These are phyloP conservation scores for Monoplex corrugatus DNA, from an alignment of 2,888 invertebrate genomes.

Conservation along the genomic window DNA sequence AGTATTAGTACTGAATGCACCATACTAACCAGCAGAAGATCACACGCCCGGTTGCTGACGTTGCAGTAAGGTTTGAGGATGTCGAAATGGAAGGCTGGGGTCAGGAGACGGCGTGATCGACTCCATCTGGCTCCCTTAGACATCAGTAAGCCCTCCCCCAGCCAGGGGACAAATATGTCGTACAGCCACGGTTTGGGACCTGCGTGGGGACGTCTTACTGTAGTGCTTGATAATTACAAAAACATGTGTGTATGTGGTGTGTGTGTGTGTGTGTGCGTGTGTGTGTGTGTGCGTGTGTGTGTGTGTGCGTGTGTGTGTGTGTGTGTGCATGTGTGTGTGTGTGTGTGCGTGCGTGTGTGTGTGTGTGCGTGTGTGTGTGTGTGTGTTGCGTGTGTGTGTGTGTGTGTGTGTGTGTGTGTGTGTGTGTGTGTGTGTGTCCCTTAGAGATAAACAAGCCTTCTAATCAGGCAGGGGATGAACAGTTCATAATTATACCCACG, in stretches of 20 bases:
- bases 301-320: neutral
- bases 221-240: too few species aligned
- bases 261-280: neutral
- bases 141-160: conserved; percentile 72
- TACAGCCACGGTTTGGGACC: conserved; percentile 53
- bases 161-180: conserved; percentile 66
- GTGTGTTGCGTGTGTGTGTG: conserved; percentile 43
- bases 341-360: conserved; percentile 29
- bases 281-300: neutral
- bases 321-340: conserved; percentile 34
- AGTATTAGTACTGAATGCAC: too few species aligned
- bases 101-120: conserved; percentile 67
- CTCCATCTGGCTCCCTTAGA: conserved; percentile 68
- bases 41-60: conserved; percentile 69
- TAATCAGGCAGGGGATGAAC: conserved; percentile 69
- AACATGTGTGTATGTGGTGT: too few species aligned
- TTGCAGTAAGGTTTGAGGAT: conserved; percentile 70
- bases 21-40: conserved; percentile 63
- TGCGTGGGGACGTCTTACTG: too few species aligned
- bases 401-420: conserved; percentile 47
- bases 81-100: conserved; percentile 76
- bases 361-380: conserved; percentile 3
- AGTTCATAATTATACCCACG: conserved; percentile 57
- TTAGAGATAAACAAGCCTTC: conserved; percentile 68
- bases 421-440: conserved; percentile 51